These are phyloP conservation scores for Drosophila ercepeae DNA, from an alignment of 1,140 invertebrate species.

Conservation along the genomic window DNA sequence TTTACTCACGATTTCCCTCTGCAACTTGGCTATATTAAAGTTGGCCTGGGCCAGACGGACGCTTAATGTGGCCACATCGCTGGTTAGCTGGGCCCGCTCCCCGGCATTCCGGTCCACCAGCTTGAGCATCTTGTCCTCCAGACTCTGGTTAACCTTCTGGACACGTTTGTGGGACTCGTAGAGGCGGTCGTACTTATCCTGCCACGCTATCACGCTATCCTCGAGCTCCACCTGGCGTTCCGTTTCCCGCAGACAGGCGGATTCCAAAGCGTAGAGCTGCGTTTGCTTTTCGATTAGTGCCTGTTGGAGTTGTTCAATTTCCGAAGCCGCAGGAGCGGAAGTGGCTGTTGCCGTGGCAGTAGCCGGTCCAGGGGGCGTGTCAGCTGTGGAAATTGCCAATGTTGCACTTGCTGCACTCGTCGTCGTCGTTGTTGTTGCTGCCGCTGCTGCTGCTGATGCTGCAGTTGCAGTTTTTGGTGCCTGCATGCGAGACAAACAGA, in stretches of 20 bases:
- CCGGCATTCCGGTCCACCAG: constrained; percentile 96
- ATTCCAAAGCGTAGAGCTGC: constrained; percentile 93
- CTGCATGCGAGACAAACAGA: constrained; percentile 51
- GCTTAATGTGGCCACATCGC: constrained; percentile 94
- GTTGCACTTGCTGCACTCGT: not conserved
- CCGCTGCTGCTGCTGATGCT: constrained; percentile 8
- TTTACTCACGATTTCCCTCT: constrained; percentile 94
- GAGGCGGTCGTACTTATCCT: constrained; percentile 96
- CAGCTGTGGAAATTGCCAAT: not conserved
- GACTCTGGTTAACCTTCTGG: constrained; percentile 96
- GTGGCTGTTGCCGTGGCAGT: constrained; percentile 4
- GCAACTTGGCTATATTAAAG: constrained; percentile 92
- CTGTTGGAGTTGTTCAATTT: constrained; percentile 94
- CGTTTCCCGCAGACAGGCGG: constrained; percentile 92
- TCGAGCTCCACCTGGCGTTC: constrained; percentile 91
- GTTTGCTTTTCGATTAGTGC: constrained; percentile 91
- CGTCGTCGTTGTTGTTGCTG: not conserved
- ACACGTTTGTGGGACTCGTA: constrained; percentile 97
- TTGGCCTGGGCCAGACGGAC: constrained; percentile 95
- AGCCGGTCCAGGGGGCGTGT: not conserved
- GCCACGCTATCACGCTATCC: constrained; percentile 93
- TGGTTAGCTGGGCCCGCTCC: constrained; percentile 93
- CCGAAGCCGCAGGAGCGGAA: constrained; percentile 82
- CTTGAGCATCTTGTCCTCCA: constrained; percentile 97
- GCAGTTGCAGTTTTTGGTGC: constrained; percentile 50